Evolutionary conservation across 1,140 invertebrate species (phyloP), one percentile per base, ranked within the genome.

Genomic region (Megalonaias nervosa): DNA sequence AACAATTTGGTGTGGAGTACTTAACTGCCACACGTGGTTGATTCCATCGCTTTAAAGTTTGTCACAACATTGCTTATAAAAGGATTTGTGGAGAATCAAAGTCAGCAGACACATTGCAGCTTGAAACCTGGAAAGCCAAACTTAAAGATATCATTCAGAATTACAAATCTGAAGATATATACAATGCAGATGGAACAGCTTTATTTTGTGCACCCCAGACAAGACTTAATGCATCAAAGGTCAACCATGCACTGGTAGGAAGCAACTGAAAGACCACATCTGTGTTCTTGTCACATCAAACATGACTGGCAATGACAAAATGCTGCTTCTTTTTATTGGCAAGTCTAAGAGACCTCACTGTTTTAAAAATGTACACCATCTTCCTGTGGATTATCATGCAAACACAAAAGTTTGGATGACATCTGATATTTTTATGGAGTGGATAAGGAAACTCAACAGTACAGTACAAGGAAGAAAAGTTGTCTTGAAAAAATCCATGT

Each of bases 321-420:
- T 31, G 31, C 31, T 2, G 31, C 31, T 31, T 31, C 31, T 31
- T 31, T 1, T 5, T 31, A 31, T 31, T 31, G 31, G 31, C 31
- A 31, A 31, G 31, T 31, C 31, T 31, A 31, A 31, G 31, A 31
- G 31, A 5, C 31, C 31, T 31, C 31, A 5, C 31, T 31, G 31
- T 55, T 73, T 6, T 31, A 31, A 31, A 5, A 31, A 31, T 31
- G 31, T 31, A 5, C 31, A 31, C 31, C 31, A 2, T 31, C 31
- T 31, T 1, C 76, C 71, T 0, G 73, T 71, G 12, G 21, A 59
- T 9, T 78, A 77, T 23, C 58, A 38, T 4, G 75, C 75, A 11
- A 89, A 80, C 79, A 87, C 86, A 67, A 92, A 88, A 82, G 89
- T 91, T 15, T 92, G 92, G 92, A 92, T 92, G 91, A 92, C 91